phyloP scores from a whole-genome alignment of 2,888 invertebrate genomes.

The Cabera pusaria region DNA sequence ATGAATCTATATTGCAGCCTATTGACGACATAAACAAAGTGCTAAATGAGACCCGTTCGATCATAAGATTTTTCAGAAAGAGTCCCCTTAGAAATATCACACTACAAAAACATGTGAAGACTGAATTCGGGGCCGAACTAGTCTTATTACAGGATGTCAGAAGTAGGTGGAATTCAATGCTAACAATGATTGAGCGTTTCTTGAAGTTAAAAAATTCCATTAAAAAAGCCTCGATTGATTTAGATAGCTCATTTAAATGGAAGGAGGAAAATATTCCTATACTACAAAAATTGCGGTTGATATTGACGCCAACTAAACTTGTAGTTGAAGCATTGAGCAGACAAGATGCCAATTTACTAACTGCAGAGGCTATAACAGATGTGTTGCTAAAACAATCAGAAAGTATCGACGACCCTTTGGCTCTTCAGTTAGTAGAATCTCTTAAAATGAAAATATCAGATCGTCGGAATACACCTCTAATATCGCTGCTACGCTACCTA shows the following conservation, averaged over 20 bases:
- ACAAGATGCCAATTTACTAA: too few species aligned
- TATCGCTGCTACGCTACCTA: too few species aligned
- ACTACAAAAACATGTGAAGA: slow-evolving; percentile 7
- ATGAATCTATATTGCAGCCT: slow-evolving; percentile 1
- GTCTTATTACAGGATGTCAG: not conserved
- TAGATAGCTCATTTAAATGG: too few species aligned
- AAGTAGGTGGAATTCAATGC: too few species aligned
- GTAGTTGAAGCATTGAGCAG: slow-evolving; percentile 2
- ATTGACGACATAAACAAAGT: slow-evolving; percentile 2
- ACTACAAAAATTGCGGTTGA: not conserved
- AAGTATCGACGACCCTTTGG: not conserved
- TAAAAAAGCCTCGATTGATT: not conserved
- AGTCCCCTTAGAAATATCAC: slow-evolving; percentile 6
- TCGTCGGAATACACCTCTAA: too few species aligned
- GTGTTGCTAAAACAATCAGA: too few species aligned
- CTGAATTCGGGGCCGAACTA: slow-evolving; percentile 3
- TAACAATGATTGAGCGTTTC: too few species aligned
- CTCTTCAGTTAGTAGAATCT: too few species aligned
- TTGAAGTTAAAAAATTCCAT: not conserved
- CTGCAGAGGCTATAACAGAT: too few species aligned
- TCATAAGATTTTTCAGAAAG: slow-evolving; percentile 2
- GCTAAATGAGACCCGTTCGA: slow-evolving; percentile 2
- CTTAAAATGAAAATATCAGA: too few species aligned
- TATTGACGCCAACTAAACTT: slow-evolving; percentile 1
- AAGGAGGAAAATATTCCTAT: too few species aligned